Conservation (phyloP, 30 jellyfish, hydroid and myxozoan genomes). For the Rhopilema esculentum region DNA sequence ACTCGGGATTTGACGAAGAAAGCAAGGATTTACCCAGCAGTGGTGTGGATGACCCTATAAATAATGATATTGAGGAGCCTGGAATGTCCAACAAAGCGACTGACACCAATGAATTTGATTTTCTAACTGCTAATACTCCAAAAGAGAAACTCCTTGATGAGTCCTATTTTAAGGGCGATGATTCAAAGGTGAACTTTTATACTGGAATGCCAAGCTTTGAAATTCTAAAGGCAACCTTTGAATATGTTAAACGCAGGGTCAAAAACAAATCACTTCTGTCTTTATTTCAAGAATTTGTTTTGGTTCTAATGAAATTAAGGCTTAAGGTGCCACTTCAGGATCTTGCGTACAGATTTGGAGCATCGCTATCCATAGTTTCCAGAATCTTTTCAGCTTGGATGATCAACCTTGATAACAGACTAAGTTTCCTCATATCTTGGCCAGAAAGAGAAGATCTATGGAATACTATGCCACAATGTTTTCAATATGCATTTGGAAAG, state of each 20-base stretch:
- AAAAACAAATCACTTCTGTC: slow-evolving; percentile 21
- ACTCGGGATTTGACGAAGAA: slow-evolving; percentile 49
- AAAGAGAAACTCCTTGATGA: slow-evolving; percentile 46
- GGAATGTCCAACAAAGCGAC: slow-evolving; percentile 30
- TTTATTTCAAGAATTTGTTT: slow-evolving; percentile 45
- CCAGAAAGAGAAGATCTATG: neutral
- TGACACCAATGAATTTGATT: too few relatives aligned
- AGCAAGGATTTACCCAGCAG: slow-evolving; percentile 26
- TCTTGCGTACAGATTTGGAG: slow-evolving; percentile 64
- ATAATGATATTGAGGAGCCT: slow-evolving; percentile 17
- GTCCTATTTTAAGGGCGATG: slow-evolving; percentile 44
- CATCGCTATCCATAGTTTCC: slow-evolving; percentile 43
- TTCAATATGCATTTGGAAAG: slow-evolving; percentile 49
- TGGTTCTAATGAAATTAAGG: slow-evolving; percentile 53
- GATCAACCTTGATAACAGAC: slow-evolving; percentile 10
- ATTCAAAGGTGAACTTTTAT: slow-evolving; percentile 46
- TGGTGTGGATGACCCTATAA: slow-evolving; percentile 32
- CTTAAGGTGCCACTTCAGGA: slow-evolving; percentile 57
- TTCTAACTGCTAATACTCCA: too few relatives aligned
- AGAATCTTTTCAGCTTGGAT: slow-evolving; percentile 37
- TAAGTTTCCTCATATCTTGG: slow-evolving; percentile 15
- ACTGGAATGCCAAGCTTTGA: slow-evolving; percentile 69
- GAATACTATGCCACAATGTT: slow-evolving; percentile 55
- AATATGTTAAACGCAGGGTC: slow-evolving; percentile 39
- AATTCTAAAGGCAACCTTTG: slow-evolving; percentile 55